Percentiles rank a stretch among this genome's conserved stretches.
phyloP scores from a whole-genome alignment of 2,797 vertebrate genomes.

The Eulemur mongoz region DNA sequence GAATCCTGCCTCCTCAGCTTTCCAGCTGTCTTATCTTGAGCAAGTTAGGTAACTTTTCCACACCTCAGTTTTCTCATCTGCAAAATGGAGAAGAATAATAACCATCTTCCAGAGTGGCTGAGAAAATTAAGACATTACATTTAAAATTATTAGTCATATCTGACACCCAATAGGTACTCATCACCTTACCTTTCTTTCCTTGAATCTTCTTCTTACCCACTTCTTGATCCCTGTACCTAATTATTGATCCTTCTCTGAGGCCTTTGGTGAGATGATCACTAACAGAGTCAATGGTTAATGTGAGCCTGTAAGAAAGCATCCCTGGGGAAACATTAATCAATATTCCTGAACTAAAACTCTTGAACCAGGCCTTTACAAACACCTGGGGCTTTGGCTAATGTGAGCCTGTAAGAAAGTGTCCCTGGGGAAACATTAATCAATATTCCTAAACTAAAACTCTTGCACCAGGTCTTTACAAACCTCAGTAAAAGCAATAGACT shows the following conservation, averaged over 20 bases:
- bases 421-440: no score
- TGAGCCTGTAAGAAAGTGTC: no score
- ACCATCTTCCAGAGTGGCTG: background rate
- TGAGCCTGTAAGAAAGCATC: background rate
- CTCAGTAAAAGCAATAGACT: background rate
- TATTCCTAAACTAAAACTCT: no score
- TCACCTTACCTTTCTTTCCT: background rate
- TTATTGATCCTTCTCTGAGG: background rate
- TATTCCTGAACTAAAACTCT: background rate
- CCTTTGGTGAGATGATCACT: background rate
- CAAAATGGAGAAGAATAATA: background rate
- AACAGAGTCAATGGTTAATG: background rate
- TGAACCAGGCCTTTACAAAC: background rate
- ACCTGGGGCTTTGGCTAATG: background rate
- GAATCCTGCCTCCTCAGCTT: background rate
- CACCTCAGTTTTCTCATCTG: background rate
- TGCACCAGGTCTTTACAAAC: no score
- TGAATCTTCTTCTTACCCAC: background rate
- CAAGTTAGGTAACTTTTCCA: background rate
- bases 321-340: background rate
- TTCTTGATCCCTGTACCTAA: background rate
- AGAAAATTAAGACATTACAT: background rate
- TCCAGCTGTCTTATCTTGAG: background rate
- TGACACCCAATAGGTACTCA: background rate
- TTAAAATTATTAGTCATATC: background rate